These are phyloP conservation scores for Erpetoichthys calabaricus DNA, from an alignment of 2,797 vertebrate species.

Conservation along the genomic window DNA sequence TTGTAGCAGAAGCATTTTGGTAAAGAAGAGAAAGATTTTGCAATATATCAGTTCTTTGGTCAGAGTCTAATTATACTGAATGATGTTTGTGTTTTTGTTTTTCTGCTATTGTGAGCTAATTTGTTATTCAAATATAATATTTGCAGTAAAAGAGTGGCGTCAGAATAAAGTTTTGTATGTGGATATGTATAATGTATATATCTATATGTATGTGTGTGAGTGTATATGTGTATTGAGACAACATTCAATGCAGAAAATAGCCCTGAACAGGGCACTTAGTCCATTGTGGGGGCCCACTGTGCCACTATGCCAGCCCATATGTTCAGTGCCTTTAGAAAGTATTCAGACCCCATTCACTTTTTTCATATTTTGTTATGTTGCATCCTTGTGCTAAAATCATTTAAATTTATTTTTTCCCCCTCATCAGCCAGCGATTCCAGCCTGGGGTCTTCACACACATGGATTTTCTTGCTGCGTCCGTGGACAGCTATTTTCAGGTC, in stretches of 20 bases:
- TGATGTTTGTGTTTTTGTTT: constrained; percentile 65
- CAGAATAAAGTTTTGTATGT: constrained; percentile 1
- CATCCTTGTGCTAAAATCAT: no score
- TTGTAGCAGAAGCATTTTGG: constrained; percentile 80
- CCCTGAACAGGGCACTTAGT: not conserved
- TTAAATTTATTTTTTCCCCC: no score
- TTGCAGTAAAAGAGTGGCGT: not conserved
- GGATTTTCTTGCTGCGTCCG: no score
- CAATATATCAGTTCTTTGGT: constrained; percentile 75
- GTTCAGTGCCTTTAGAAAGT: no score
- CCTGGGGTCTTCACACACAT: no score
- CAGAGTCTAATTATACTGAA: constrained; percentile 66
- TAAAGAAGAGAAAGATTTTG: constrained; percentile 71
- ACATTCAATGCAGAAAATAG: no score
- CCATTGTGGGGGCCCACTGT: not conserved
- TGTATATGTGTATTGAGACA: no score
- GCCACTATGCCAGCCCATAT: not conserved
- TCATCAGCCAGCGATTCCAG: no score
- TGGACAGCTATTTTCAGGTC: no score
- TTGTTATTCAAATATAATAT: constrained; percentile 47
- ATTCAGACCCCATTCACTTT: no score
- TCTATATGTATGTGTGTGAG: no score
- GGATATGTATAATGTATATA: constrained; percentile 16
- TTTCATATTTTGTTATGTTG: no score
- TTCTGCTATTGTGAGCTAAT: constrained; percentile 35